Evolutionary conservation across 2,888 invertebrate species (phyloP).

Genomic region (Xanthorhoe designata): DNA sequence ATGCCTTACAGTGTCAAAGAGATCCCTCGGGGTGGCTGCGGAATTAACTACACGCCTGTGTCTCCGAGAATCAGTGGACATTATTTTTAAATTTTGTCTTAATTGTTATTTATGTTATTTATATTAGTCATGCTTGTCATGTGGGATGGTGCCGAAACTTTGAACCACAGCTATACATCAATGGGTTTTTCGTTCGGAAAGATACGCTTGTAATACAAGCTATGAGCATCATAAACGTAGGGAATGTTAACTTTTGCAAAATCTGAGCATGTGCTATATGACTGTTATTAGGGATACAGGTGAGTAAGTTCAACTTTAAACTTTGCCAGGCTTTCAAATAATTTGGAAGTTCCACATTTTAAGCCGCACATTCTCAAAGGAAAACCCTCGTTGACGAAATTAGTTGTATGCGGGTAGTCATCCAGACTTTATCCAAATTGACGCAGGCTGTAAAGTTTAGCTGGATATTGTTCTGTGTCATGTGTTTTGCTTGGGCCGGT

Average conservation of each 20-base stretch:
- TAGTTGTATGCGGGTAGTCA: conserved; percentile 12
- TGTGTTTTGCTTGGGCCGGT: not conserved
- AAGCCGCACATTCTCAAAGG: conserved; percentile 10
- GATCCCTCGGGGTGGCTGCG: conserved; percentile 23
- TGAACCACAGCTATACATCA: no score
- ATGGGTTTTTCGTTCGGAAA: no score
- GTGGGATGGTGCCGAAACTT: no score
- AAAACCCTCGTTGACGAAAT: conserved; percentile 1
- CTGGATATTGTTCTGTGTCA: conserved; percentile 10
- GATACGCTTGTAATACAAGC: no score
- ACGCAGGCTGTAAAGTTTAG: conserved; percentile 12
- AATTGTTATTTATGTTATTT: not conserved
- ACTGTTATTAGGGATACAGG: no score
- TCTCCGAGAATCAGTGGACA: conserved; percentile 24
- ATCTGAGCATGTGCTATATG: no score
- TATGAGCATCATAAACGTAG: no score
- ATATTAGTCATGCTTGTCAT: not conserved
- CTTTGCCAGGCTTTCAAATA: not conserved
- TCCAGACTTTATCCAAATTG: conserved; percentile 8
- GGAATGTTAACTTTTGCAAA: no score
- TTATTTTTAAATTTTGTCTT: conserved; percentile 24
- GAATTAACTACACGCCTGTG: conserved; percentile 39
- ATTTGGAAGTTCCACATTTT: conserved; percentile 8
- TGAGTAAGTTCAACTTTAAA: not conserved
- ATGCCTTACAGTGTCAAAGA: conserved; percentile 35